Percentiles rank a stretch among this genome's conserved stretches.
Conservation (phyloP, 1,140 invertebrate genomes). For the Octopus sinensis region DNA sequence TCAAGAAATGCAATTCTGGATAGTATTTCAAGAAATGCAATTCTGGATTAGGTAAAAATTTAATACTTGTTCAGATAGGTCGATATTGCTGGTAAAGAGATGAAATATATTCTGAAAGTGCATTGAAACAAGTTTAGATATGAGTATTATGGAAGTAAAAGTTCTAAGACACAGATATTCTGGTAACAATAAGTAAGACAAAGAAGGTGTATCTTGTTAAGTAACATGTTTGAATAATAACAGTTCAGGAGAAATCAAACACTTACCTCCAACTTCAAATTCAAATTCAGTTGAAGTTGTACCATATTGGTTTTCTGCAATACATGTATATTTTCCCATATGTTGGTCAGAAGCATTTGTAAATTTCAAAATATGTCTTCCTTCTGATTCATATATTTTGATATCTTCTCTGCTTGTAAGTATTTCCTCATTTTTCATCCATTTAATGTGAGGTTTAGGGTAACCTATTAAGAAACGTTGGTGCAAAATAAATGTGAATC, state of each 20-base stretch:
- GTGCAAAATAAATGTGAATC: too few species aligned
- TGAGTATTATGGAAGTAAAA: too few species aligned
- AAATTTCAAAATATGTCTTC: conserved; percentile 38
- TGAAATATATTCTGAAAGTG: too few species aligned
- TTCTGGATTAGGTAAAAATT: too few species aligned
- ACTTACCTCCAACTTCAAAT: conserved; percentile 35
- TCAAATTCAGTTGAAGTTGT: conserved; percentile 29
- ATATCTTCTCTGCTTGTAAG: conserved; percentile 35
- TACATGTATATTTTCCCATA: conserved; percentile 46
- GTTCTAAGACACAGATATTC: too few species aligned
- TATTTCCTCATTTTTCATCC: conserved; percentile 60
- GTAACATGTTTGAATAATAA: background rate
- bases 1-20: too few species aligned
- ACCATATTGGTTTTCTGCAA: conserved; percentile 42
- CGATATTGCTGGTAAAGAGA: too few species aligned
- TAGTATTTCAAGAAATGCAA: too few species aligned
- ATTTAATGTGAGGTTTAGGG: conserved; percentile 71
- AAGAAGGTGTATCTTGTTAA: too few species aligned
- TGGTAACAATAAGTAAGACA: too few species aligned
- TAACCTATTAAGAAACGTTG: conserved; percentile 18
- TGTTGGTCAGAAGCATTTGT: conserved; percentile 28
- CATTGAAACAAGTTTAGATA: too few species aligned
- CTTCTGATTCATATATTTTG: conserved; percentile 32
- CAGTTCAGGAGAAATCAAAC: background rate
- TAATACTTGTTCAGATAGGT: too few species aligned